Base-by-base conservation (phyloP, 2,888 invertebrate genomes). In the Anthophora plumipes region DNA sequence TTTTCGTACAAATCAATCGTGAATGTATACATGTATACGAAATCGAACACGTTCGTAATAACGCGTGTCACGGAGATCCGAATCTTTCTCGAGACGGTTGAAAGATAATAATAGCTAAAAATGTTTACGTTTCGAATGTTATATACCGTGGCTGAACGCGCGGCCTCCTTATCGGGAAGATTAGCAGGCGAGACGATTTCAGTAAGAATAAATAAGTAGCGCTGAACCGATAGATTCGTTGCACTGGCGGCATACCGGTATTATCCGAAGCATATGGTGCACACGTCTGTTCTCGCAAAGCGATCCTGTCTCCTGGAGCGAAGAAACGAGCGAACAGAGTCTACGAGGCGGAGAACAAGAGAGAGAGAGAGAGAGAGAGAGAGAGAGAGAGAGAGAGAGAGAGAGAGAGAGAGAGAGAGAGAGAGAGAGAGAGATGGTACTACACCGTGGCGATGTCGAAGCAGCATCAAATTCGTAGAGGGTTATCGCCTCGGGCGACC, bases 401-500 rank as follows among this genome's bases (percentile, higher is more conserved):
- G n/a, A n/a, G n/a, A n/a, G n/a, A n/a, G 52, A 17, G 39, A 25
- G 12, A 2, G 7, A n/a, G 17, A 37, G n/a, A 57, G 54, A 59
- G 14, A 25, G 14, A 9, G 22, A 8, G 12, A 57, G 48, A 66
- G 69, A 69, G 73, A 78, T 61, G 50, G 60, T 60, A n/a, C n/a
- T n/a, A n/a, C n/a, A 52, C 46, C 63, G 60, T 37, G 66, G n/a
- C 60, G 68, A 50, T 54, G 41, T 60, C 43, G 60, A 48, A 76
- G 61, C 55, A 68, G 66, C 80, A 80, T 83, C 81, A 64, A 79
- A 83, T 79, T 82, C 67, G 73, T 68, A 55, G 67, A 73, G 83
- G 88, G 86, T 89, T 90, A 89, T 90, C 90, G 77, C 84, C 68
- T 78, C 61, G 75, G 68, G 73, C 77, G 85, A 85, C 83, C 85